Percentiles rank a stretch among this genome's conserved stretches.
phyloP scores from a whole-genome alignment of 2,113 vertebrate genomes.

The Semnornis frantzii region DNA sequence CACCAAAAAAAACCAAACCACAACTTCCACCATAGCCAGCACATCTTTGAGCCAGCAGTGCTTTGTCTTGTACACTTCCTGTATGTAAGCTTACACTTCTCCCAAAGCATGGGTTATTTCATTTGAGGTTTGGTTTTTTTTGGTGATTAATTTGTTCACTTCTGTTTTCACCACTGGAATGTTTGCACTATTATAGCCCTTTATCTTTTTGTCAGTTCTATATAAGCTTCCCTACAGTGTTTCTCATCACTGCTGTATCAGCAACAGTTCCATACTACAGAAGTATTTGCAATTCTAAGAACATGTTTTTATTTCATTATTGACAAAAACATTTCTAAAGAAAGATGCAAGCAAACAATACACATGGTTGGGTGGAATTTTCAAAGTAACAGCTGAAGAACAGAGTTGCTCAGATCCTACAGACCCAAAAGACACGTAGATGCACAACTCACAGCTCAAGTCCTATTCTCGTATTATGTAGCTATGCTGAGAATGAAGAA shows the following conservation, averaged over 20 bases:
- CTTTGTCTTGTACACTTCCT: not conserved
- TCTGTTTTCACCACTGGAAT: not conserved
- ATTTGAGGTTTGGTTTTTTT: not conserved
- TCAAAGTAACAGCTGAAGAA: not conserved
- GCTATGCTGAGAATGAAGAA: not conserved
- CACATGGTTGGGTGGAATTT: not conserved
- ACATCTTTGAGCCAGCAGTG: not conserved
- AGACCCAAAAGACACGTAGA: not conserved
- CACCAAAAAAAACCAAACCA: too few relatives aligned
- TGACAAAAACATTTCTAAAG: not conserved
- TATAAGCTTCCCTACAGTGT: not conserved
- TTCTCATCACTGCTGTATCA: not conserved
- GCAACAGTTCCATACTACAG: not conserved
- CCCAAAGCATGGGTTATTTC: not conserved
- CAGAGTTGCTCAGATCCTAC: not conserved
- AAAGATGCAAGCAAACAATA: not conserved
- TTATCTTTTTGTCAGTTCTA: not conserved
- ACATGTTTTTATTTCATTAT: not conserved
- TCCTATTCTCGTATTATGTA: not conserved
- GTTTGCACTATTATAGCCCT: not conserved
- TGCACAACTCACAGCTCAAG: not conserved
- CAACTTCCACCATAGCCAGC: not conserved
- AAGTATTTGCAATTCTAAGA: not conserved
- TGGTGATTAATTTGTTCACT: not conserved
- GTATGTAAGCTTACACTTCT: not conserved